Percentiles rank a stretch among this genome's conserved stretches.
Evolutionary conservation across 2,797 vertebrate species (phyloP).

Genomic region (Aulostomus chinensis): DNA sequence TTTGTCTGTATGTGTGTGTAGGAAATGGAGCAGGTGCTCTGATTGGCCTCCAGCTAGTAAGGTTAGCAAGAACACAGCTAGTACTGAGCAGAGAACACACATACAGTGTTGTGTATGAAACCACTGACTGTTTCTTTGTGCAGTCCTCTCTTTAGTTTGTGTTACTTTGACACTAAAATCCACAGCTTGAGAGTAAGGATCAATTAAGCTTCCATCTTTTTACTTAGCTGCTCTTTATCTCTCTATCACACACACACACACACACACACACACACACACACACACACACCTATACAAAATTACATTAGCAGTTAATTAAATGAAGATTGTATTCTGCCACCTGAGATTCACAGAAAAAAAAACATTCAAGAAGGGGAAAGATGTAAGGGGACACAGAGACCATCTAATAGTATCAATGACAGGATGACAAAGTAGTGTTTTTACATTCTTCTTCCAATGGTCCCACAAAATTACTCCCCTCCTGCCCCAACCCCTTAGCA

Average conservation of each 20-base stretch:
- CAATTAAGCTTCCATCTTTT: too few species aligned
- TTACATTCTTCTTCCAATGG: too few species aligned
- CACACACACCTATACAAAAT: not conserved
- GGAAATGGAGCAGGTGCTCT: conserved; percentile 39
- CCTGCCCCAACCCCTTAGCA: too few species aligned
- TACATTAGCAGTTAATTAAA: not conserved
- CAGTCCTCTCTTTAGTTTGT: too few species aligned
- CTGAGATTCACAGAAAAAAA: conserved; percentile 43
- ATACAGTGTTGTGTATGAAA: too few species aligned
- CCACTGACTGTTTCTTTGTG: too few species aligned
- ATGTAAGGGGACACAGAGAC: conserved; percentile 4
- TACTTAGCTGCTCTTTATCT: too few species aligned
- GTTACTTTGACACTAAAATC: too few species aligned
- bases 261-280: not conserved
- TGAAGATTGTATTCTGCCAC: conserved; percentile 16
- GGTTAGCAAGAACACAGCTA: conserved; percentile 41
- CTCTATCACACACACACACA: not conserved
- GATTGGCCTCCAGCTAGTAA: conserved; percentile 31
- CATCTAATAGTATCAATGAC: too few species aligned
- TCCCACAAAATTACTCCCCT: too few species aligned
- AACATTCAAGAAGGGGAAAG: conserved; percentile 17
- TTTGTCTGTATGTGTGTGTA: conserved; percentile 1
- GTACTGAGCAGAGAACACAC: conserved; percentile 15
- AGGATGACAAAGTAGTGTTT: too few species aligned
- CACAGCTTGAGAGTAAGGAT: too few species aligned